Percentiles rank a stretch among this genome's conserved stretches.
These are phyloP conservation scores for Semaprochilodus insignis DNA, from an alignment of 2,797 vertebrate genomes.

Conservation along the genomic window DNA sequence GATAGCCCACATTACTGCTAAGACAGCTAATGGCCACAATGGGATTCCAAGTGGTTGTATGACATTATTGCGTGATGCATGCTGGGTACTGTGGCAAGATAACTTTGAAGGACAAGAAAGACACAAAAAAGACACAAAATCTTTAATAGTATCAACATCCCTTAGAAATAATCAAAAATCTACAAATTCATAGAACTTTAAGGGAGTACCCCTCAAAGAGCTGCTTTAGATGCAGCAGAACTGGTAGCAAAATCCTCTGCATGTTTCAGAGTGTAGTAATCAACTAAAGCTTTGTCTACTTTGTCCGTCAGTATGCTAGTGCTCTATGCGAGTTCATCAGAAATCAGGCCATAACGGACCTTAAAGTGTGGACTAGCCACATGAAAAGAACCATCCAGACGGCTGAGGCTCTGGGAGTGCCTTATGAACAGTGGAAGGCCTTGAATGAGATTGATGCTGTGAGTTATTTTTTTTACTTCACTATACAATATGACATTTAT, in stretches of 20 bases:
- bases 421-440: constrained; percentile 91
- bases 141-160: too few relatives aligned
- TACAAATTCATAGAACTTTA: background rate
- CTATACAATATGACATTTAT: background rate
- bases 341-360: constrained; percentile 81
- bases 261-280: background rate
- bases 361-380: constrained; percentile 94
- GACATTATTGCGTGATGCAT: too few relatives aligned
- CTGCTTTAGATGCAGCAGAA: background rate
- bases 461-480: constrained; percentile 57
- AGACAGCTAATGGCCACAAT: too few relatives aligned
- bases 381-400: constrained; percentile 91
- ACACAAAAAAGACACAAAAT: too few relatives aligned
- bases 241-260: too few relatives aligned
- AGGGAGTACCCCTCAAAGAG: background rate
- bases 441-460: constrained; percentile 91
- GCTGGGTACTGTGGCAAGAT: too few relatives aligned
- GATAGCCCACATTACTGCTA: too few relatives aligned
- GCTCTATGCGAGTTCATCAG: constrained; percentile 81
- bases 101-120: too few relatives aligned
- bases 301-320: constrained; percentile 73
- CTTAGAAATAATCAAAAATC: too few relatives aligned
- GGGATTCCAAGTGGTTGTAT: too few relatives aligned
- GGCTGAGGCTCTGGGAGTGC: constrained; percentile 82
- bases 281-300: background rate